Conservation (phyloP, 2,888 invertebrate species). For the Galerucella calmariensis region DNA sequence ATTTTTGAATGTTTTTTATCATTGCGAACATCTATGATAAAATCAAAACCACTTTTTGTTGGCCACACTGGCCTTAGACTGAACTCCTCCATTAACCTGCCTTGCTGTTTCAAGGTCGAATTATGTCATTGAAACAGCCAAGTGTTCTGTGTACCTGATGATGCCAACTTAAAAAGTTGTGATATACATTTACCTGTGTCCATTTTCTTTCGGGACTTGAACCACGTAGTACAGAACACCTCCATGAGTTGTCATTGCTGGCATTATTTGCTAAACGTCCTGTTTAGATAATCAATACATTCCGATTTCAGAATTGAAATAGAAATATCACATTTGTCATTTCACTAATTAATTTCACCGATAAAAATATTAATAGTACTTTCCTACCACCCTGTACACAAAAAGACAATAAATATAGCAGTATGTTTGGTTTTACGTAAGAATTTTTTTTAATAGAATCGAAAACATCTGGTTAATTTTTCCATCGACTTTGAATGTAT, state of each 20-base stretch:
- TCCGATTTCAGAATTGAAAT: background rate
- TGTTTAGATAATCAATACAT: constrained; percentile 19
- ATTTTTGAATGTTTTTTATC: too few relatives aligned
- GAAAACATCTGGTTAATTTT: constrained; percentile 9
- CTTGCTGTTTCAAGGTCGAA: too few relatives aligned
- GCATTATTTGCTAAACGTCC: constrained; percentile 54
- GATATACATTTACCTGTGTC: constrained; percentile 54
- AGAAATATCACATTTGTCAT: constrained; percentile 3
- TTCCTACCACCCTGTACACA: too few relatives aligned
- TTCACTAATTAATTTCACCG: background rate
- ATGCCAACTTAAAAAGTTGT: background rate
- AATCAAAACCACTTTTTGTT: too few relatives aligned
- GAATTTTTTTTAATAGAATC: constrained; percentile 1
- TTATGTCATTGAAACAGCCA: too few relatives aligned
- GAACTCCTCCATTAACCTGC: too few relatives aligned
- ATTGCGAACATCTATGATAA: too few relatives aligned
- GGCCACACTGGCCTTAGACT: too few relatives aligned
- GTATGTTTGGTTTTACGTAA: constrained; percentile 12
- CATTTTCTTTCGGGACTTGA: constrained; percentile 70
- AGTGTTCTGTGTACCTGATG: too few relatives aligned
- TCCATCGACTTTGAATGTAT: background rate
- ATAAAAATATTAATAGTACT: background rate
- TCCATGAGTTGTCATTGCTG: constrained; percentile 71
- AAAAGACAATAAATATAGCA: background rate
- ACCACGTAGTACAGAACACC: constrained; percentile 78